A percentile compares a stretch with the other conserved stretches of the same genome.
Evolutionary conservation across 2,888 invertebrate species (phyloP).

Genomic region (Busseola fusca): DNA sequence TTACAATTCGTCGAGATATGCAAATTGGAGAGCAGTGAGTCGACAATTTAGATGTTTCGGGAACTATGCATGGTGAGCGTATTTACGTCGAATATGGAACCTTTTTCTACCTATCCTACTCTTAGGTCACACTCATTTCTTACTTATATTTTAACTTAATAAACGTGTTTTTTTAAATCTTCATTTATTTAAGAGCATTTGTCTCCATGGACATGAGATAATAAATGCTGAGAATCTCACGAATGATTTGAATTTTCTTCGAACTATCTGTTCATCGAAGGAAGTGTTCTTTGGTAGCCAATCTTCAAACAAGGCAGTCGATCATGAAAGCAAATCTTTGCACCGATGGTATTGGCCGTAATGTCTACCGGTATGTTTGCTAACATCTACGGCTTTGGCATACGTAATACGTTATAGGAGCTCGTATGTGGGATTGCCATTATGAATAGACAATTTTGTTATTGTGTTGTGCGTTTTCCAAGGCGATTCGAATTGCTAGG

Average conservation of each 20-base stretch:
- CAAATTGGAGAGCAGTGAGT: constrained; percentile 56
- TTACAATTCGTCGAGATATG: constrained; percentile 51
- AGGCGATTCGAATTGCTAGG: neutral
- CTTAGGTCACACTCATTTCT: neutral
- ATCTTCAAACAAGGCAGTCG: constrained; percentile 23
- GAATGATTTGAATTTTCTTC: neutral
- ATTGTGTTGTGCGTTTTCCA: neutral
- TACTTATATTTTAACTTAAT: neutral
- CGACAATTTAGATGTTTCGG: constrained; percentile 51
- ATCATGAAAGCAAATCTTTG: constrained; percentile 44
- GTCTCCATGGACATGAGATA: too few relatives aligned
- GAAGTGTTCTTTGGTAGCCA: constrained; percentile 20
- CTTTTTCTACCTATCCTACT: neutral
- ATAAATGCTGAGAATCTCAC: neutral
- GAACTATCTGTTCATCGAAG: neutral
- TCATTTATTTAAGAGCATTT: too few relatives aligned
- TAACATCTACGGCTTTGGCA: constrained; percentile 52
- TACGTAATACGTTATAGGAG: constrained; percentile 57
- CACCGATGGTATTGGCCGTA: constrained; percentile 37
- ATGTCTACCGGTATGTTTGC: constrained; percentile 53
- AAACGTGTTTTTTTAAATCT: too few relatives aligned
- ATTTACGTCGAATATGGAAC: constrained; percentile 1
- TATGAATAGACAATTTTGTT: constrained; percentile 51
- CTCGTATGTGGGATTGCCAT: constrained; percentile 37
- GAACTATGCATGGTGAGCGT: constrained; percentile 43